Base-by-base conservation (phyloP, 2,888 invertebrate species). In the Lacanobia wlatinum region DNA sequence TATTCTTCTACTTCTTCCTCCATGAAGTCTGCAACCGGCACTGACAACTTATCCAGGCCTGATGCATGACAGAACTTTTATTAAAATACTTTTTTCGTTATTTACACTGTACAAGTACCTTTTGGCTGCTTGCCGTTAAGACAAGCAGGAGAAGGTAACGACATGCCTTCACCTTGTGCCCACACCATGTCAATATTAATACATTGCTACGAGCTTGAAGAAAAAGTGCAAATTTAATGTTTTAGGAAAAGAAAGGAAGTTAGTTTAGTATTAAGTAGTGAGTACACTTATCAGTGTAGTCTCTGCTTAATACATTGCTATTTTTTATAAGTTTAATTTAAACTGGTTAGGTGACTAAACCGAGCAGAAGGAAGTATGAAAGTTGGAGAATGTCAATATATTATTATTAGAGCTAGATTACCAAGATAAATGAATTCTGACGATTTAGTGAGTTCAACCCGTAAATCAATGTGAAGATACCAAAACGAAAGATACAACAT, bases 1-100 rank as follows among this genome's bases (percentile, higher is more conserved):
- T 84, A 83, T 0, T 85, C 80, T 0, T 81, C 85, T 9, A 70
- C 10, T 7, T 48, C 66, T 50, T 80, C 80, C 61, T 64, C 65
- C 50, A 63, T 1, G 61, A 64, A n/a, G 63, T 75, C 70, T 21
- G 21, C 12, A 59, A 53, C n/a, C 81, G 28, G 63, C 67, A 9
- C 50, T 53, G 76, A 53, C 34, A 58, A 59, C 10, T 52, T 40
- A 56, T 60, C 82, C 23, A 55, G 64, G 82, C 77, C 79, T 80
- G 58, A 50, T 62, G 64, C 50, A 48, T 58, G 59, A 70, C 40
- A 81, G 43, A 58, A 70, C 28, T 55, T 72, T 60, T 0, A 77
- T 77, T 60, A 50, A 53, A 69, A 28, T 69, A 55, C 48, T 23
- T 18, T 18, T 12, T 59, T 68, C 34, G 3, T 12, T 76, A 76